Evolutionary conservation across 2,888 invertebrate genomes (phyloP).

Genomic region (Nomada hirtipes): DNA sequence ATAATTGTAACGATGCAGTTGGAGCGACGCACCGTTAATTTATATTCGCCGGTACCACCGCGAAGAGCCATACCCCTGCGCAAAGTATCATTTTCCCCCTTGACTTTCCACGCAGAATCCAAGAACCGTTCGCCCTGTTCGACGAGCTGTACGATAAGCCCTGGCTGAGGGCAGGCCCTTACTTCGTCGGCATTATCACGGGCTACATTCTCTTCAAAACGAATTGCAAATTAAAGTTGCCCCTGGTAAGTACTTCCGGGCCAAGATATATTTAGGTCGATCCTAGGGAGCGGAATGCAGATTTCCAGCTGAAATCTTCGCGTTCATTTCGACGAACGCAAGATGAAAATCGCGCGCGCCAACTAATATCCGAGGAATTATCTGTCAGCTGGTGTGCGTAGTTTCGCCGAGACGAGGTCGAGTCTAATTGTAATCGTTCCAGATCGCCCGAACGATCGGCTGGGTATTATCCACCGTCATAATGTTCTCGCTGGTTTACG

Average conservation of each 20-base stretch:
- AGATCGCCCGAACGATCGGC: slow-evolving; percentile 75
- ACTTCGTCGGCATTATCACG: slow-evolving; percentile 91
- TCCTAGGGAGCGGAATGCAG: background rate
- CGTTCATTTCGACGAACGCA: background rate
- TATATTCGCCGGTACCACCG: too few relatives aligned
- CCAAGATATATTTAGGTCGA: background rate
- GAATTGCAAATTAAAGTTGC: slow-evolving; percentile 86
- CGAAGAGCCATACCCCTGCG: background rate
- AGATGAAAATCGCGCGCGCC: background rate
- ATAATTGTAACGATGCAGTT: too few relatives aligned
- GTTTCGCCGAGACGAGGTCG: background rate
- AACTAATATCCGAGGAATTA: background rate
- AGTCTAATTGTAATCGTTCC: slow-evolving; percentile 6
- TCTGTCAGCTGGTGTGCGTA: background rate
- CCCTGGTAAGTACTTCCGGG: slow-evolving; percentile 73
- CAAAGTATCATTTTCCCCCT: background rate
- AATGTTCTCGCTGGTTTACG: slow-evolving; percentile 82
- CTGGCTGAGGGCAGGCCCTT: slow-evolving; percentile 93
- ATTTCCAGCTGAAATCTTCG: background rate
- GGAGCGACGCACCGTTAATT: too few relatives aligned
- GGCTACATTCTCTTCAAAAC: slow-evolving; percentile 90
- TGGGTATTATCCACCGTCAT: slow-evolving; percentile 80
- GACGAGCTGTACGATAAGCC: slow-evolving; percentile 94
- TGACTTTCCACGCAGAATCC: slow-evolving; percentile 85
- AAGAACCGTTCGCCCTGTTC: slow-evolving; percentile 93